A percentile compares a stretch with the other conserved stretches of the same genome.
Conservation (phyloP, 1,140 invertebrate species). For the Papilio glaucus region DNA sequence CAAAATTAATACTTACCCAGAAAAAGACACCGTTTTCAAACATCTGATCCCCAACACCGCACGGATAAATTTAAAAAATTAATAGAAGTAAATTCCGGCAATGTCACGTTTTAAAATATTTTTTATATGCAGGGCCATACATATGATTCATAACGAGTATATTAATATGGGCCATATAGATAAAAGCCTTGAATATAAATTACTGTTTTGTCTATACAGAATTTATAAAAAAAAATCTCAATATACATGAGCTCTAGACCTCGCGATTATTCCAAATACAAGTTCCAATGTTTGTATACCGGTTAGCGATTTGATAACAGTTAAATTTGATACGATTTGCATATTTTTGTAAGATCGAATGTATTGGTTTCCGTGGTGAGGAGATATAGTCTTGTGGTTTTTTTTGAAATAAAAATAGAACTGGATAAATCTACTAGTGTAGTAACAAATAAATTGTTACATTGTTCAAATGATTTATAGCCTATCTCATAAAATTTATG, state of each 20-base stretch:
- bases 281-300: not conserved
- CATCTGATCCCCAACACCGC: too few relatives aligned
- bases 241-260: not conserved
- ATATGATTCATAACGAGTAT: not conserved
- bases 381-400: not conserved
- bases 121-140: not conserved
- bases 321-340: slow-evolving; percentile 6
- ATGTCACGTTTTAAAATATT: not conserved
- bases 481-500: not conserved
- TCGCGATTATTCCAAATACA: not conserved
- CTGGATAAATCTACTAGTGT: not conserved
- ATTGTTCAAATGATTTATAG: not conserved
- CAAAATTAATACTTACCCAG: too few relatives aligned
- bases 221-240: not conserved
- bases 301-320: slow-evolving; percentile 16
- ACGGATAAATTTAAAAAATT: too few relatives aligned
- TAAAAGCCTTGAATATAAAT: not conserved
- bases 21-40: too few relatives aligned
- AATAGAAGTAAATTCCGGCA: not conserved
- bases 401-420: slow-evolving; percentile 27
- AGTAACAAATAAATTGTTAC: slow-evolving; percentile 7
- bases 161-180: not conserved
- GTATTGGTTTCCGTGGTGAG: not conserved
- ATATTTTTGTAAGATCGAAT: not conserved
- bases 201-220: not conserved